Evolutionary conservation across 2,888 invertebrate genomes (phyloP).

Genomic region (Tanypteryx hageni): DNA sequence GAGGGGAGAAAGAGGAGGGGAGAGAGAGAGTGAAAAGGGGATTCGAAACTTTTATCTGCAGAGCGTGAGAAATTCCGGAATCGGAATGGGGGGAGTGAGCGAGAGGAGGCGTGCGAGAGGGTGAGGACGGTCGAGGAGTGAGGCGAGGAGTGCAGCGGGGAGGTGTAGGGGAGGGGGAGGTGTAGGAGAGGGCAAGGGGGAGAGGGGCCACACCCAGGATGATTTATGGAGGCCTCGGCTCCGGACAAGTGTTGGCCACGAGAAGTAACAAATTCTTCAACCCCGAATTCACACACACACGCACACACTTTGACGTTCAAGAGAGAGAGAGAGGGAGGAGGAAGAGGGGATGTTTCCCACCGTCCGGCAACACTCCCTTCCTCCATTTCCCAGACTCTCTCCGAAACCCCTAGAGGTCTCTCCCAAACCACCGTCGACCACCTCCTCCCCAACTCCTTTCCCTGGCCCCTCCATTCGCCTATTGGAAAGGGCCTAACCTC

Average conservation of each 20-base stretch:
- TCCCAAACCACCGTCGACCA: constrained; percentile 40
- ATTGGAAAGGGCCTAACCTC: not conserved
- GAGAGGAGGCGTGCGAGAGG: not conserved
- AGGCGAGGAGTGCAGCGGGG: not conserved
- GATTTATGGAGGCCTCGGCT: constrained; percentile 60
- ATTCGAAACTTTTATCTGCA: constrained; percentile 23
- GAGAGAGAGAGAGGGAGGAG: constrained; percentile 30
- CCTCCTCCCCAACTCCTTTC: not conserved
- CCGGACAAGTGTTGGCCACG: constrained; percentile 63
- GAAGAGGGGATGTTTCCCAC: constrained; percentile 36
- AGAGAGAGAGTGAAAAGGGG: not conserved
- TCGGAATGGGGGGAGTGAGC: not conserved
- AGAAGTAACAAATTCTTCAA: constrained; percentile 63
- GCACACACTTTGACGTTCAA: not conserved
- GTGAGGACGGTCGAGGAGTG: not conserved
- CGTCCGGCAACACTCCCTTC: constrained; percentile 39
- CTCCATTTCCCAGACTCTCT: not conserved
- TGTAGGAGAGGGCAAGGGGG: not conserved
- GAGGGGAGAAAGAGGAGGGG: not conserved
- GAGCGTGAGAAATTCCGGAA: not conserved
- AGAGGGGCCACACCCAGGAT: constrained; percentile 35
- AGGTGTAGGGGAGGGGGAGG: not conserved
- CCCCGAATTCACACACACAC: constrained; percentile 49
- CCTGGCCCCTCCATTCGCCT: not conserved
- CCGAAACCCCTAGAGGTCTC: constrained; percentile 44